Base-by-base conservation (phyloP, 2,113 vertebrate species). In the Corythoichthys haematopterus region DNA sequence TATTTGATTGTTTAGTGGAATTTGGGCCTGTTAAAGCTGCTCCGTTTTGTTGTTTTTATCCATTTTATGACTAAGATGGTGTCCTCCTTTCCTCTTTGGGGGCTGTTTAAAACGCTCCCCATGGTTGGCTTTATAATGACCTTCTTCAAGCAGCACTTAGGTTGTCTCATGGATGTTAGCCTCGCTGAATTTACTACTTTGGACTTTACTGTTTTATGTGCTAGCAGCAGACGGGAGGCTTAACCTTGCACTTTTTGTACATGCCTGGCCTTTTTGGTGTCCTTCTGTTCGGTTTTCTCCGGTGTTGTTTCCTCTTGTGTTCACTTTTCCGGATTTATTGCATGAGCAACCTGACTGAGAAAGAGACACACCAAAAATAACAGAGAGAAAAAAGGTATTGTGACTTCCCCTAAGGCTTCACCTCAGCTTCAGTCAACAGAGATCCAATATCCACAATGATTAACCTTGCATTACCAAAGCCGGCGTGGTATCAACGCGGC, bases 401-500 rank as follows among this genome's bases (percentile, higher is more conserved):
- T 45, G 64, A 28, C 58, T 10, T 72, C 60, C 71, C 71, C 43
- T n/a, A 65, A 70, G 74, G 66, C 71, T 63, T 51, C 67, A 57
- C 75, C 64, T 28, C 71, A 78, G 38, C 64, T 55, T n/a, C 43
- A 74, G 63, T 78, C 76, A 69, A 52, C 68, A 65, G 66, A 65
- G 78, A 77, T 72, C 77, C 71, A 82, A 82, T 85, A 83, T 74
- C 81, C 76, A 85, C 78, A 87, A 82, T 83, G 86, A 88, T 91
- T 90, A 89, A 87, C 83, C 74, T 71, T 77, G 35, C 74, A 83
- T 84, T 75, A 78, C 70, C 65, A 59, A 82, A 65, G 70, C 71
- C 75, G 52, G 66, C 35, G 75, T 58, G 72, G 76, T 85, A 84
- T 84, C 72, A 73, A 70, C 65, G 81, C 75, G 83, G 83, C 83